Conservation (phyloP, 2,888 invertebrate genomes). For the Tanypteryx hageni region DNA sequence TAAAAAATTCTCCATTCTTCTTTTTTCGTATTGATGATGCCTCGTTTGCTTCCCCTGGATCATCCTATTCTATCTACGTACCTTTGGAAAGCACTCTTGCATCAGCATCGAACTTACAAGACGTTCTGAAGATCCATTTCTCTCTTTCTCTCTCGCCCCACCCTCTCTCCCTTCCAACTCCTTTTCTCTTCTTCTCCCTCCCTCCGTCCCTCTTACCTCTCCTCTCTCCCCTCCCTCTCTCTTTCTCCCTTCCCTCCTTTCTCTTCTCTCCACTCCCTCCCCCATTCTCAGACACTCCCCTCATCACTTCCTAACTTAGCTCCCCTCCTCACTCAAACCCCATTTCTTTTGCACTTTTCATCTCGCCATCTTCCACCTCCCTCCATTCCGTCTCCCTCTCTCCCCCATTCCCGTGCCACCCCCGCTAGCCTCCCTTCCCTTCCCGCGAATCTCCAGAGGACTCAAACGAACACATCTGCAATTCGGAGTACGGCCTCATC, state of each 20-base stretch:
- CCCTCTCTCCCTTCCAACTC: not conserved
- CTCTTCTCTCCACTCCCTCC: not conserved
- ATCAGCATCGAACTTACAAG: too few relatives aligned
- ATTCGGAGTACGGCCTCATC: constrained; percentile 50
- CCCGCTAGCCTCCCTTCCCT: not conserved
- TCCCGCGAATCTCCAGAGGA: not conserved
- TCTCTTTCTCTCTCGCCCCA: not conserved
- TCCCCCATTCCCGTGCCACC: not conserved
- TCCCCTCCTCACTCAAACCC: not conserved
- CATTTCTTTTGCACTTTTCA: too few relatives aligned
- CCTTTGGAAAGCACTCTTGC: too few relatives aligned
- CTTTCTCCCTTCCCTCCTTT: not conserved
- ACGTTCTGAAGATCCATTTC: too few relatives aligned
- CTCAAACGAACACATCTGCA: constrained; percentile 51
- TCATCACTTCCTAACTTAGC: not conserved
- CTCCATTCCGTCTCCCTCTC: not conserved
- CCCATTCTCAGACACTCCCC: not conserved
- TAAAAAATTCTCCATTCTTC: too few relatives aligned
- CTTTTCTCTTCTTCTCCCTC: not conserved
- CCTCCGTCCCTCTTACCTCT: not conserved
- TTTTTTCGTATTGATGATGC: too few relatives aligned
- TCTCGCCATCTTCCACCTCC: not conserved
- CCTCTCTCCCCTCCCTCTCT: not conserved
- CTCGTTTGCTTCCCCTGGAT: too few relatives aligned
- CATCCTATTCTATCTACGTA: too few relatives aligned